Evolutionary conservation across 2,797 vertebrate genomes (phyloP).

Genomic region (Balearica regulorum): DNA sequence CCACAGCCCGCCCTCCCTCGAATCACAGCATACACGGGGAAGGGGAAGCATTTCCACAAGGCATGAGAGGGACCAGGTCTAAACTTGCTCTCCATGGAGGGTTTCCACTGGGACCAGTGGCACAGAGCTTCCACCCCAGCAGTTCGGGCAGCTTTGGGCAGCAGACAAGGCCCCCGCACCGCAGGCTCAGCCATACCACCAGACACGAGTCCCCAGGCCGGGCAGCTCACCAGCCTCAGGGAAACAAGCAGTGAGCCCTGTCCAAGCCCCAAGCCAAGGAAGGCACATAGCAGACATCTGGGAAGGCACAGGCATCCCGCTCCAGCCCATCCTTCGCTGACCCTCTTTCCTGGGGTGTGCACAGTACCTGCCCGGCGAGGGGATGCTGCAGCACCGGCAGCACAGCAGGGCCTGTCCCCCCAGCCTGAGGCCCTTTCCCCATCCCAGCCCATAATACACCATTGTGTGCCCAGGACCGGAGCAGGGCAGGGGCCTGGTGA

Average conservation of each 20-base stretch:
- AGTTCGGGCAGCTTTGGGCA: fast-evolving
- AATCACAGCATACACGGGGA: not conserved
- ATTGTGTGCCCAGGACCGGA: fast-evolving
- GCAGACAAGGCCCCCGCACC: not conserved
- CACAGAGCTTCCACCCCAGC: not conserved
- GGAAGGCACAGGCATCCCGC: too few relatives aligned
- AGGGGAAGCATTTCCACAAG: not conserved
- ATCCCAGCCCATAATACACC: not conserved
- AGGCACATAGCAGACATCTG: fast-evolving
- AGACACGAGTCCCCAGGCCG: not conserved
- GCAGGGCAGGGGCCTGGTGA: not conserved
- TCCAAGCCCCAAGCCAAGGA: not conserved
- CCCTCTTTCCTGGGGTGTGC: fast-evolving
- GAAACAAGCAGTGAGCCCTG: not conserved
- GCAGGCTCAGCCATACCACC: not conserved
- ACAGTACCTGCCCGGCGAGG: not conserved
- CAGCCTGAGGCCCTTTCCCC: not conserved
- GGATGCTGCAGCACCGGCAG: not conserved
- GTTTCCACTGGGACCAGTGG: not conserved
- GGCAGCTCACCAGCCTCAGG: not conserved
- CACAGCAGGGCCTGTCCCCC: not conserved
- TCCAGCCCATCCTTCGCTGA: not conserved
- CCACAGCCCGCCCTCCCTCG: not conserved
- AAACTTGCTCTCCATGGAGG: not conserved
- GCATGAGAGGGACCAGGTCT: not conserved